Evolutionary conservation across 2,888 invertebrate genomes (phyloP), one percentile per base, ranked within the genome.

Genomic region (Sphecodes monilicornis): DNA sequence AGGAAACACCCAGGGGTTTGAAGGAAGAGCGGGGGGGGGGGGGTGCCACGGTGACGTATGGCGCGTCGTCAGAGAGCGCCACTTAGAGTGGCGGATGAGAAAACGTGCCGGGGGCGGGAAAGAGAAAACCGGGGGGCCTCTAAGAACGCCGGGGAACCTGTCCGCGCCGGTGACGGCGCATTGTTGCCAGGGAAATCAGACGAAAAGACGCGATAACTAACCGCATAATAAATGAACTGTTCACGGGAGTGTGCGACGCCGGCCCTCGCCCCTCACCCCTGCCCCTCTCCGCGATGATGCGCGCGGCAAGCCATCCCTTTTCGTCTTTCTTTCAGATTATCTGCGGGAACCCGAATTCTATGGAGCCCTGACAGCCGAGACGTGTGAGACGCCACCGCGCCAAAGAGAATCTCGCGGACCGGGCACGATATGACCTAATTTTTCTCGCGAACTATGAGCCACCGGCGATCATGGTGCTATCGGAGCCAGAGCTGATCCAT

Each of bases 161-260:
- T 91, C 91, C 89, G 88, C 91, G 91, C 88, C 90, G 91, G 90
- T 92, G 92, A 91, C 90, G 93, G 87, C 84, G 93, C 94, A 94
- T 94, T 95, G 95, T 95, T 95, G 95, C 93, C 94, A 94, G 94
- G 94, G 94, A 95, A 95, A 95, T 95, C 95, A 94, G 93, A 95
- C 95, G 95, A 95, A 95, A 95, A 94, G 93, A 84, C 93, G 93
- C 94, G 95, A 95, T 95, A 95, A 95, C 95, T 94, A 94, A 95
- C 94, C 94, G 94, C 93, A 95, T 95, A 95, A 95, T 95, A 95
- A 95, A 95, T 95, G 95, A 95, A 94, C 93, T 94, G 94, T 94
- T 94, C 93, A 93, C 90, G 88, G 88, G 89, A 89, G 90, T 91
- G 95, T 95, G 95, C 95, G 85, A 60, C 57, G 57, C 50, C 22